Evolutionary conservation across 2,797 vertebrate genomes (phyloP).

Genomic region (Oreonectes daqikongensis): DNA sequence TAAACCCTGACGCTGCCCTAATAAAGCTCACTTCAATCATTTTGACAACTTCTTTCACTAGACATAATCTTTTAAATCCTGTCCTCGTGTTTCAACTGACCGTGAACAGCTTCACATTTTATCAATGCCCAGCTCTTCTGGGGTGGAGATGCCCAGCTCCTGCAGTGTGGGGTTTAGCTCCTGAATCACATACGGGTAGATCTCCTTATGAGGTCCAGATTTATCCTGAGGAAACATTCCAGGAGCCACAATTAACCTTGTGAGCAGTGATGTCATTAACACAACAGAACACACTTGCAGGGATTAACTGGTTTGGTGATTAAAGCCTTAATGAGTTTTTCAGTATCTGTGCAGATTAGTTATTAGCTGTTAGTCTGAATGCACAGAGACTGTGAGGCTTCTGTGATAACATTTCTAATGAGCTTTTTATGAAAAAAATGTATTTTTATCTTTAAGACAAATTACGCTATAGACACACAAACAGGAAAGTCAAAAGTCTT

Average conservation of each 20-base stretch:
- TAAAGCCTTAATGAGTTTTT: not conserved
- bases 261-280: no score
- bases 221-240: slow-evolving; percentile 83
- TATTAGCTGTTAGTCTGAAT: not conserved
- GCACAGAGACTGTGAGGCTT: not conserved
- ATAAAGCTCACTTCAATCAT: no score
- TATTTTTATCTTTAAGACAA: not conserved
- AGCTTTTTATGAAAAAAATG: not conserved
- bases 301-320: not conserved
- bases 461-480: not conserved
- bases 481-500: not conserved
- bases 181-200: slow-evolving; percentile 95
- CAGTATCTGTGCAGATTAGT: not conserved
- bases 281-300: no score
- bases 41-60: no score
- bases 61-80: no score
- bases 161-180: slow-evolving; percentile 91
- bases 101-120: slow-evolving; percentile 74
- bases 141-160: slow-evolving; percentile 96
- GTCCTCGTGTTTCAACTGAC: slow-evolving; percentile 53
- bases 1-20: no score
- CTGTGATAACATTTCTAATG: not conserved
- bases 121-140: slow-evolving; percentile 94
- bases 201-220: slow-evolving; percentile 93
- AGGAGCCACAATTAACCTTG: not conserved